Evolutionary conservation across 2,797 vertebrate genomes (phyloP).

Genomic region (Lophius americanus): DNA sequence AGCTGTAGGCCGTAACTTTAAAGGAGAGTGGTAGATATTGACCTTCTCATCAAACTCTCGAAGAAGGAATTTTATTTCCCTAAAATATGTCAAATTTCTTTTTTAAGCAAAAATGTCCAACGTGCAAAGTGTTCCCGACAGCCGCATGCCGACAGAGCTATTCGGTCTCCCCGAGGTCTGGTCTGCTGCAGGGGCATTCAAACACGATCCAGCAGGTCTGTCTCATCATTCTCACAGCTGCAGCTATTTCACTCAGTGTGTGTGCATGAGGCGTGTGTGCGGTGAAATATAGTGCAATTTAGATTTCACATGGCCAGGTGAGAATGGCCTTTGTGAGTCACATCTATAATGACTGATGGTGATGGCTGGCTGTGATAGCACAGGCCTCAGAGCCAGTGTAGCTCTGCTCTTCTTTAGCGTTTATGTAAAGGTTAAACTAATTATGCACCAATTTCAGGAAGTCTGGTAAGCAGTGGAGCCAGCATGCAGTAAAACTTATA

Average conservation of each 20-base stretch:
- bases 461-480: conserved; percentile 12
- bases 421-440: conserved; percentile 41
- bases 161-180: conserved; percentile 14
- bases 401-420: conserved; percentile 26
- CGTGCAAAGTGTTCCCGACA: neutral
- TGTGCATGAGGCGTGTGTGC: conserved; percentile 27
- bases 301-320: conserved; percentile 42
- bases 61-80: neutral
- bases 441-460: conserved; percentile 24
- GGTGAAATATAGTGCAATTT: conserved; percentile 52
- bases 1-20: neutral
- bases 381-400: conserved; percentile 7
- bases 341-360: conserved; percentile 55
- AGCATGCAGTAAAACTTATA: conserved; percentile 10
- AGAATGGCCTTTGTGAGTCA: conserved; percentile 57
- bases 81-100: neutral
- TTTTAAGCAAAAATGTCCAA: neutral
- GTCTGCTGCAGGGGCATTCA: conserved; percentile 39
- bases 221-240: conserved; percentile 44
- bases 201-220: conserved; percentile 35
- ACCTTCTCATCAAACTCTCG: neutral
- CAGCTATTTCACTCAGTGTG: conserved; percentile 36
- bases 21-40: neutral
- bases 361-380: conserved; percentile 44
- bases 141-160: conserved; percentile 5